Conservation (phyloP, 2,797 vertebrate species). For the Margarornis squamiger region DNA sequence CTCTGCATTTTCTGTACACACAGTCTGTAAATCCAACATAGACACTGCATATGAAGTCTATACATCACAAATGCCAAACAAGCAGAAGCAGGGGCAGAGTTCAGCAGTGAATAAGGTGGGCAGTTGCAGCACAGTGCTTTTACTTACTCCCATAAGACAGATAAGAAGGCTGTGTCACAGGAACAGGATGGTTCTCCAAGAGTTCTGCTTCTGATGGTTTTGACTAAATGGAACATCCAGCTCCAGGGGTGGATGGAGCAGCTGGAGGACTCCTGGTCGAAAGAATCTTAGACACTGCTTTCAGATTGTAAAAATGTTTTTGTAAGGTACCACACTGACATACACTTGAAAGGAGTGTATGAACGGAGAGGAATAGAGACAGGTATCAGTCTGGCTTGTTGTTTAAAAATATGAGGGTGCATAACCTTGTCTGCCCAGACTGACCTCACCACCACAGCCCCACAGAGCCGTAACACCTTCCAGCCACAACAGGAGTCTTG, state of each 20-base stretch:
- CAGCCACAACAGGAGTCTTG: neutral
- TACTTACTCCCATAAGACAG: neutral
- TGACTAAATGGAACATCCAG: neutral
- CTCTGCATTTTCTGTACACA: neutral
- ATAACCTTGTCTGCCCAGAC: neutral
- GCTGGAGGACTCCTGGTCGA: neutral
- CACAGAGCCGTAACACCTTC: neutral
- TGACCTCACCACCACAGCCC: neutral
- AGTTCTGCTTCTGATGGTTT: neutral
- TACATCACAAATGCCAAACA: neutral
- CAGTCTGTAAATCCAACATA: neutral
- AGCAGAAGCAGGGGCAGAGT: neutral
- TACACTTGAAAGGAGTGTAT: neutral
- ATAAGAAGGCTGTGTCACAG: neutral
- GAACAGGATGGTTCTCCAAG: neutral
- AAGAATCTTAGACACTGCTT: neutral
- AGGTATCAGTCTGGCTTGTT: neutral
- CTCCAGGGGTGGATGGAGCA: neutral
- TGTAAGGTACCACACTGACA: neutral
- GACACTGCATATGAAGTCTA: neutral
- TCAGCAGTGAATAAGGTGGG: neutral
- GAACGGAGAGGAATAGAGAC: neutral
- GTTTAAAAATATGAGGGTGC: neutral
- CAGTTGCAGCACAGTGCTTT: neutral
- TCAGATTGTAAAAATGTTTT: neutral